A percentile compares a stretch with the other conserved stretches of the same genome.
Conservation (phyloP, 92 coral and sea anemone genomes). For the Meandrina meandrites region DNA sequence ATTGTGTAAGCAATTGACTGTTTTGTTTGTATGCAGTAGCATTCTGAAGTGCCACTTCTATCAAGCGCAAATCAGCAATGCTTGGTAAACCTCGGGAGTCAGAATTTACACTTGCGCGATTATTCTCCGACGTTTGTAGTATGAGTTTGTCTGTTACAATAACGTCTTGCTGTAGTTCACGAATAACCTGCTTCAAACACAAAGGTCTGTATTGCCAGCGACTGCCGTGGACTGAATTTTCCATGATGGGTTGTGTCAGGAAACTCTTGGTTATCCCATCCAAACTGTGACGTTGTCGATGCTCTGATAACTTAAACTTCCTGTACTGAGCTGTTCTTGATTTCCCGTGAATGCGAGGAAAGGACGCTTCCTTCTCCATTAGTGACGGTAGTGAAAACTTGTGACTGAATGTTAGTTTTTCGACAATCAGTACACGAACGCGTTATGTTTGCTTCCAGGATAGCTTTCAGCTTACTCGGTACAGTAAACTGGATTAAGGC, state of each 20-base stretch:
- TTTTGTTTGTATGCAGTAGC: conserved; percentile 27
- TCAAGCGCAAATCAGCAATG: conserved; percentile 9
- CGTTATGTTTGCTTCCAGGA: neutral
- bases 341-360: neutral
- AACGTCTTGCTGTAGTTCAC: conserved; percentile 19
- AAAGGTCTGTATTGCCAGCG: neutral
- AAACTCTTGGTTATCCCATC: neutral
- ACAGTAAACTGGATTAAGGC: neutral
- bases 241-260: neutral
- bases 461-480: neutral
- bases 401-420: neutral
- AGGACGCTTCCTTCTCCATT: conserved; percentile 1
- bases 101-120: neutral
- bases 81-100: conserved; percentile 8
- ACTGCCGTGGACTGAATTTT: neutral
- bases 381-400: neutral
- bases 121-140: neutral
- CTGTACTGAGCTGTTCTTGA: neutral
- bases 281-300: neutral
- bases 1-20: neutral
- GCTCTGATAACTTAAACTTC: neutral
- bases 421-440: too few relatives aligned
- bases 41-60: conserved; percentile 25
- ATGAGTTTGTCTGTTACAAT: too few relatives aligned
- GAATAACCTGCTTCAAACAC: neutral